Evolutionary conservation across 1,140 invertebrate species (phyloP).

Genomic region (Psilanteris sp.): DNA sequence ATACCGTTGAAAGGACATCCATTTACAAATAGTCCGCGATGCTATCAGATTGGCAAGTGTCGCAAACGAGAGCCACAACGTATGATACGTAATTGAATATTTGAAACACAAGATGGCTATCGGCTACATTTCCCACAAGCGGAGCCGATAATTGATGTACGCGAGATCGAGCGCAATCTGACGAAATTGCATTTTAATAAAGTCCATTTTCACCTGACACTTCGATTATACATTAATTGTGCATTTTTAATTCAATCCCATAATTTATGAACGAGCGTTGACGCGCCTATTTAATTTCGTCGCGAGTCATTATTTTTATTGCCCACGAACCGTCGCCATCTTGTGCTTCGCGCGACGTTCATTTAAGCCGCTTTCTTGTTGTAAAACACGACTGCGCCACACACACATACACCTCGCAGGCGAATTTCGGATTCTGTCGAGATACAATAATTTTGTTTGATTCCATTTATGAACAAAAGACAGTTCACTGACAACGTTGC

Average conservation of each 20-base stretch:
- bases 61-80: slow-evolving; percentile 29
- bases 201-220: slow-evolving; percentile 35
- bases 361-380: not conserved
- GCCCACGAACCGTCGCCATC: slow-evolving; percentile 7
- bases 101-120: slow-evolving; percentile 46
- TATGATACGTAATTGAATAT: slow-evolving; percentile 52
- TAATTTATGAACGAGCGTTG: slow-evolving; percentile 7
- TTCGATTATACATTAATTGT: slow-evolving; percentile 33
- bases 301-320: slow-evolving; percentile 13
- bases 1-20: not conserved
- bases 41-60: slow-evolving; percentile 28
- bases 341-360: slow-evolving; percentile 5
- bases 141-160: slow-evolving; percentile 30
- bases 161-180: slow-evolving; percentile 7
- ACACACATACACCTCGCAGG: too few species aligned
- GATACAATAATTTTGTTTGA: too few species aligned
- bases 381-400: too few species aligned
- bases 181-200: slow-evolving; percentile 54
- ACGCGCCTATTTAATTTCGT: slow-evolving; percentile 1
- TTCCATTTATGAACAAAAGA: too few species aligned
- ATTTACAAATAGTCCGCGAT: slow-evolving; percentile 40
- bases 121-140: slow-evolving; percentile 27
- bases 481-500: too few species aligned
- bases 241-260: slow-evolving; percentile 23
- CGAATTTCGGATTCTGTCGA: too few species aligned